Percentiles rank a stretch among this genome's conserved stretches.
Conservation (phyloP, 2,888 invertebrate genomes). For the Campoplex capitator region DNA sequence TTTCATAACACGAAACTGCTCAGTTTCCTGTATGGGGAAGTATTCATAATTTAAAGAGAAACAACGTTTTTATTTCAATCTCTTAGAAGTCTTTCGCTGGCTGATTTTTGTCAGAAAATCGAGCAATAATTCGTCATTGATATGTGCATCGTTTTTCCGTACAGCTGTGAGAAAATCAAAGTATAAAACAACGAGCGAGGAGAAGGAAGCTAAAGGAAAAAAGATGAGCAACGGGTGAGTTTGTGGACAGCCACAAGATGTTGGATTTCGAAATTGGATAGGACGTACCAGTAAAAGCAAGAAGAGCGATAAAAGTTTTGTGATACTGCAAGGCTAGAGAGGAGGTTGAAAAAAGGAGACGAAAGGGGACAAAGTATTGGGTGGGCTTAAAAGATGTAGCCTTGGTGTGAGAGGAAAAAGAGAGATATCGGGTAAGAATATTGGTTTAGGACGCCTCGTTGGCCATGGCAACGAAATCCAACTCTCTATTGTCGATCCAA, state of each 20-base stretch:
- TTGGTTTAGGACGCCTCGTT: slow-evolving; percentile 73
- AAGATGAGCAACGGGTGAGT: slow-evolving; percentile 48
- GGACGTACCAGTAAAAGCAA: slow-evolving; percentile 35
- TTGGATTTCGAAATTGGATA: slow-evolving; percentile 65
- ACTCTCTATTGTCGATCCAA: slow-evolving; percentile 58
- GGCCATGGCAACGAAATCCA: slow-evolving; percentile 65
- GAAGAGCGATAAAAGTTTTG: slow-evolving; percentile 47
- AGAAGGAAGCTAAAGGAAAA: slow-evolving; percentile 27
- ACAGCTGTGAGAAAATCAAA: background rate
- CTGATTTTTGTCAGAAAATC: background rate
- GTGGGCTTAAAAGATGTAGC: slow-evolving; percentile 47
- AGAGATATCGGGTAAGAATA: slow-evolving; percentile 70
- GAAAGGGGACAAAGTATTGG: slow-evolving; percentile 38
- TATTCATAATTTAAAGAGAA: too few relatives aligned
- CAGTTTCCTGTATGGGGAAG: background rate
- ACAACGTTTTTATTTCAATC: background rate
- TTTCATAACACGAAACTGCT: too few relatives aligned
- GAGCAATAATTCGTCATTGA: slow-evolving; percentile 1
- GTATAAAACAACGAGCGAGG: slow-evolving; percentile 22
- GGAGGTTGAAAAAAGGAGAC: slow-evolving; percentile 27
- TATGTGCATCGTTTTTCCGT: slow-evolving; percentile 20
- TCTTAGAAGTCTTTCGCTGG: background rate
- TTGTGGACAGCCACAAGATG: slow-evolving; percentile 56
- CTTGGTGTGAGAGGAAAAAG: slow-evolving; percentile 27
- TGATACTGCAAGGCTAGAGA: slow-evolving; percentile 38